Conservation (phyloP, 2,797 vertebrate species). For the Malacoctenus gilli region DNA sequence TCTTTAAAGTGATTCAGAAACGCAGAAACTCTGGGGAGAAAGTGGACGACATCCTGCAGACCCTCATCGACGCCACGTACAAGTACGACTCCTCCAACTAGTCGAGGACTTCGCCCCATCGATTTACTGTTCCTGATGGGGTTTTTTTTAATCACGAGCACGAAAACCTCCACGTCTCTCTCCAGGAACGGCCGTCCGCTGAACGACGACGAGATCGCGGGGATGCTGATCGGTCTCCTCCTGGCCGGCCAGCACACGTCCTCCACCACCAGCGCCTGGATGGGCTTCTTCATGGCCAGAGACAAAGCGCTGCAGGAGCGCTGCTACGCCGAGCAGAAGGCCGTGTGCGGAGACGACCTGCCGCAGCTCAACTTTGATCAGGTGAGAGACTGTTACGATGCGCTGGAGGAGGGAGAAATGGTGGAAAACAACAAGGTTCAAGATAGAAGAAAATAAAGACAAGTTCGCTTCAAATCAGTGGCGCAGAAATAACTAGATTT, state of each 20-base stretch:
- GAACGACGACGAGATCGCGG: constrained; percentile 87
- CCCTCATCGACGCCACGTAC: constrained; percentile 92
- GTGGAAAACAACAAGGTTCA: too few relatives aligned
- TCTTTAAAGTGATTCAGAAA: constrained; percentile 92
- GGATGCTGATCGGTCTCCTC: constrained; percentile 94
- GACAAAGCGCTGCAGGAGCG: constrained; percentile 87
- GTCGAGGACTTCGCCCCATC: too few relatives aligned
- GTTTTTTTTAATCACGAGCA: too few relatives aligned
- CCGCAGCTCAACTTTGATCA: constrained; percentile 87
- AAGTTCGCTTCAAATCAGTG: too few relatives aligned
- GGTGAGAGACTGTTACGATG: too few relatives aligned
- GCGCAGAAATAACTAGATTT: too few relatives aligned
- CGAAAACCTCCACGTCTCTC: neutral
- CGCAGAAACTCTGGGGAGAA: constrained; percentile 84
- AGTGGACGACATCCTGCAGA: constrained; percentile 93
- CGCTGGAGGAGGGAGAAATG: too few relatives aligned
- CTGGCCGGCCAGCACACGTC: constrained; percentile 97
- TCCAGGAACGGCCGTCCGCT: constrained; percentile 86
- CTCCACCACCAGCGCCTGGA: constrained; percentile 96
- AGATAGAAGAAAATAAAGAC: too few relatives aligned
- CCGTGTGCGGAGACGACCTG: constrained; percentile 86
- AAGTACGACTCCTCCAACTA: constrained; percentile 87
- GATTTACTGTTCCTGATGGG: too few relatives aligned
- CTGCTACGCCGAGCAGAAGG: constrained; percentile 90
- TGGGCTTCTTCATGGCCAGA: constrained; percentile 93